These are phyloP conservation scores for Pseudotriccus pelzelni DNA, from an alignment of 2,797 vertebrate species.

Conservation along the genomic window DNA sequence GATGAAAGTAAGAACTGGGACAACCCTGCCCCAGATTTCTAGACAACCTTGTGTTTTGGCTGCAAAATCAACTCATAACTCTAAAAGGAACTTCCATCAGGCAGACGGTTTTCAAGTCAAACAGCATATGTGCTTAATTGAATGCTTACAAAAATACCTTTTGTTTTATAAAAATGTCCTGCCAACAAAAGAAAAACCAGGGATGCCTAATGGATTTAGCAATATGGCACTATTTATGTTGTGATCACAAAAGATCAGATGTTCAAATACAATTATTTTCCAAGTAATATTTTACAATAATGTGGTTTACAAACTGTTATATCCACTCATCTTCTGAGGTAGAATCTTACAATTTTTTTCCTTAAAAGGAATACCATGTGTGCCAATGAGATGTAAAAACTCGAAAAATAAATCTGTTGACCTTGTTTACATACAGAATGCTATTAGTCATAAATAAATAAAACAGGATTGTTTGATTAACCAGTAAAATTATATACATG, in stretches of 20 bases:
- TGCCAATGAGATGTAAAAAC: neutral
- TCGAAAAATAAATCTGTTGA: neutral
- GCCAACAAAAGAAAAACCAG: neutral
- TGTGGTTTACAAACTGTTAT: neutral
- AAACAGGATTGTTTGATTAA: constrained; percentile 4
- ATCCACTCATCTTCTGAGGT: neutral
- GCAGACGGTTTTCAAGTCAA: constrained; percentile 7
- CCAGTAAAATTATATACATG: neutral
- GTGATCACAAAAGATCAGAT: neutral
- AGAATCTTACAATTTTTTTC: neutral
- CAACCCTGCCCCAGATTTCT: neutral
- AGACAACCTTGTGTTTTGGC: constrained; percentile 25
- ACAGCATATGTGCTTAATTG: neutral
- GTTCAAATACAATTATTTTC: neutral
- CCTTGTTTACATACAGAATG: neutral
- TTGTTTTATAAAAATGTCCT: constrained; percentile 1
- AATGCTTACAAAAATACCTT: constrained; percentile 38
- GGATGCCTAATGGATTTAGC: neutral
- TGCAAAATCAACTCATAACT: neutral
- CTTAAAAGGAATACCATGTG: neutral
- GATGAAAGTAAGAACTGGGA: neutral
- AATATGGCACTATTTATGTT: neutral
- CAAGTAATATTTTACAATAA: neutral
- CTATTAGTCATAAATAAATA: constrained; percentile 10
- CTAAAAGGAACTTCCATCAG: neutral